Evolutionary conservation across 2,888 invertebrate species (phyloP), one percentile per base, ranked within the genome.

Genomic region (Diabrotica balteata): DNA sequence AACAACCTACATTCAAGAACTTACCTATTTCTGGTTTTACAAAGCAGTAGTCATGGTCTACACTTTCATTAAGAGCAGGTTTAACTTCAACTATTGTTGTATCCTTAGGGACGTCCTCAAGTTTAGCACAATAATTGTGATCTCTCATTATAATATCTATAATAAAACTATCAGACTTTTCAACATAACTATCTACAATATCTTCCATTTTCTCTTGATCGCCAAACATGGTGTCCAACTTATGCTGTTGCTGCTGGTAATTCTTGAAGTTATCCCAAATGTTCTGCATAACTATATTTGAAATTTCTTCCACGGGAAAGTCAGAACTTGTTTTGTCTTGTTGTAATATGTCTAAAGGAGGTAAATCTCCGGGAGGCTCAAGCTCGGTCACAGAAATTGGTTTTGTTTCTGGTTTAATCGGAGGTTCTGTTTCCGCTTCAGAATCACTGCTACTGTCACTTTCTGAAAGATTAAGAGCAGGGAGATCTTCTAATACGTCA

Each of bases 391-490:
- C 66, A 7, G 63, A 46, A 50, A 59, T 46, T 17, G 54, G 17
- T 49, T 52, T 11, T n/a, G 53, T 63, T 52, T 57, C 70, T 66
- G 63, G 52, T 49, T 51, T 59, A 59, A 70, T 66, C 44, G 53
- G 7, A 22, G 8, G 51, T 43, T 64, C 65, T 2, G 84, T 62
- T 77, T 85, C 84, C 6, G 83, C 84, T 42, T 89, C 90, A 4
- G 85, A 88, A 71, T 93, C 93, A 59, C 82, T 82, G 72, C 91
- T 93, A 72, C 91, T 93, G 76, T 94, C 94, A 80, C 93, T 93
- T 78, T 94, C 94, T 0, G 94, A 94, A 52, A 95, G 86, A 86
- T 94, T 94, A 52, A 94, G 85, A 4, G 92, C 94, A 4, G 93
- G 94, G 63, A 95, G 85, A 84, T 94, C 90, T 71, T 87, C 87